Percentiles rank a stretch among this genome's conserved stretches.
Evolutionary conservation across 2,797 vertebrate species (phyloP).

Genomic region (Gambusia yucatana): DNA sequence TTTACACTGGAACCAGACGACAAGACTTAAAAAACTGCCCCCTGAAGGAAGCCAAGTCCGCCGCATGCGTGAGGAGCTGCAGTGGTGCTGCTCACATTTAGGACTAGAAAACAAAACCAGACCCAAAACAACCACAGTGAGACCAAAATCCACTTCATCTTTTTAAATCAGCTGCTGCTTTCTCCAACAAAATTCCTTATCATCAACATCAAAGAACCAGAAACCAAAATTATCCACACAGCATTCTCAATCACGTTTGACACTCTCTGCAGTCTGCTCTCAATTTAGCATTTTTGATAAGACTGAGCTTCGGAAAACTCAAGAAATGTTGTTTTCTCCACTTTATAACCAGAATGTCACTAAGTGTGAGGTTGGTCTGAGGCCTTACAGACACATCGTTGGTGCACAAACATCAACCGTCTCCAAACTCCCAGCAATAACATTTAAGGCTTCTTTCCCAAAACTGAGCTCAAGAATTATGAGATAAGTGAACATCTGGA

Average conservation of each 20-base stretch:
- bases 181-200: slow-evolving; percentile 12
- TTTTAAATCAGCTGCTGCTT: slow-evolving; percentile 21
- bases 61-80: slow-evolving; percentile 32
- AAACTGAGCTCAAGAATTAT: slow-evolving; percentile 15
- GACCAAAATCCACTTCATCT: slow-evolving; percentile 13
- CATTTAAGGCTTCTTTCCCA: slow-evolving; percentile 29
- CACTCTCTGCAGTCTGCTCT: neutral
- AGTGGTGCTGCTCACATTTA: slow-evolving; percentile 5
- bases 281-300: slow-evolving; percentile 1
- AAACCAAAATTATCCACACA: neutral
- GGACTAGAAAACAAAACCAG: slow-evolving; percentile 17
- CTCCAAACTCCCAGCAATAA: slow-evolving; percentile 37
- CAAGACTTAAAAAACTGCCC: slow-evolving; percentile 18
- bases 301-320: neutral
- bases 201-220: slow-evolving; percentile 10
- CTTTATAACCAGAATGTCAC: slow-evolving; percentile 14
- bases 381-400: slow-evolving; percentile 37
- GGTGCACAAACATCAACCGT: slow-evolving; percentile 34
- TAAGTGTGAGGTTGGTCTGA: slow-evolving; percentile 19
- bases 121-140: slow-evolving; percentile 8
- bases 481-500: slow-evolving; percentile 32
- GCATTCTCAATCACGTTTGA: slow-evolving; percentile 5
- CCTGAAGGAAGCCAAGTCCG: slow-evolving; percentile 22
- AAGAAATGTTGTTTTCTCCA: neutral
- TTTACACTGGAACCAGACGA: slow-evolving; percentile 34